These are phyloP conservation scores for Lysiphlebus fabarum DNA, from an alignment of 1,140 invertebrate genomes.

Conservation along the genomic window DNA sequence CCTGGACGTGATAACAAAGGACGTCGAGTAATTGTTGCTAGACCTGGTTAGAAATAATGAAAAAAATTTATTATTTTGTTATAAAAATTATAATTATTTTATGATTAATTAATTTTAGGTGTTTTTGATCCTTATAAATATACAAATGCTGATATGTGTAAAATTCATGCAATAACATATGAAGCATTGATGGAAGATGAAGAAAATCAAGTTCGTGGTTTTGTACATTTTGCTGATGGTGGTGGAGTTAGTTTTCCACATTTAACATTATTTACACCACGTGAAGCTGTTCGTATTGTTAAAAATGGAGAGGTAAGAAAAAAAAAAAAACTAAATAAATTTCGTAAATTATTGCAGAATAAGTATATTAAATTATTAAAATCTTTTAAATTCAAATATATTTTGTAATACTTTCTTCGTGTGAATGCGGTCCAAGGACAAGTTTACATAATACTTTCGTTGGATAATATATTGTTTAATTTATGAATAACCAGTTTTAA, in stretches of 20 bases:
- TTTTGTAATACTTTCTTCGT: neutral
- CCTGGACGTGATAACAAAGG: conserved; percentile 73
- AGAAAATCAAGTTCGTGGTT: conserved; percentile 71
- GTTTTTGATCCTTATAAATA: conserved; percentile 79
- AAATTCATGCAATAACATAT: conserved; percentile 73
- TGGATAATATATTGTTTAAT: conserved; percentile 4
- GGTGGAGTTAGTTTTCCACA: conserved; percentile 71
- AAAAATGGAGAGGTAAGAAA: conserved; percentile 76
- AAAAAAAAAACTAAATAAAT: too few relatives aligned
- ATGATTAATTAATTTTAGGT: conserved; percentile 50
- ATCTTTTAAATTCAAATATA: neutral
- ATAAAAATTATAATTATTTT: neutral
- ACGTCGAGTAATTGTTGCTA: conserved; percentile 72
- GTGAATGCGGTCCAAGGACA: conserved; percentile 20
- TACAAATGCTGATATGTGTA: conserved; percentile 75
- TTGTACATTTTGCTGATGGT: conserved; percentile 72
- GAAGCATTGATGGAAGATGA: conserved; percentile 81
- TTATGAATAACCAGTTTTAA: neutral
- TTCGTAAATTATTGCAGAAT: conserved; percentile 8
- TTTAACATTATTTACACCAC: conserved; percentile 72
- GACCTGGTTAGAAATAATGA: conserved; percentile 62
- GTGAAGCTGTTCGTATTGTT: conserved; percentile 72
- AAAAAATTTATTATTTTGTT: neutral
- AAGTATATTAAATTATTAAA: neutral
- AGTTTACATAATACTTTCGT: conserved; percentile 12